Base-by-base conservation (phyloP, 2,888 invertebrate genomes). In the Loripinus fragilis region DNA sequence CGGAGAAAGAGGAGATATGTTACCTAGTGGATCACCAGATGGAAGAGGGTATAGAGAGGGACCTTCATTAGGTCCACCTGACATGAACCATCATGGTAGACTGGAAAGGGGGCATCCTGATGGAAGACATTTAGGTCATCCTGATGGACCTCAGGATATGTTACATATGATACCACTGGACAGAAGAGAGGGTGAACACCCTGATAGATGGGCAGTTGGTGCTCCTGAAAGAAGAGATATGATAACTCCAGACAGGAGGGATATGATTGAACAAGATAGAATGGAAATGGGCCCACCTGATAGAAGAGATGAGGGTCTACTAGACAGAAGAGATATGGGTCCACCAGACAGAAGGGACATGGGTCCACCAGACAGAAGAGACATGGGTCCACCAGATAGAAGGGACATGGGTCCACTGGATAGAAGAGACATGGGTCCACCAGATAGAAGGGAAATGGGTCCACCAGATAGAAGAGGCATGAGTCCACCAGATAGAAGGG, bases 311-410 rank as follows among this genome's bases (percentile, higher is more conserved):
- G 20, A 33, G 28, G 52, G 15, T 20, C 35, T 10, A 23, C 50
- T 28, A 15, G 69, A 72, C 52, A 69, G 76, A 52, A 25, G 66
- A 23, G 70, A 48, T 38, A 0, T 50, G 2, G 60, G 60, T 3
- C 45, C 60, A 17, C 17, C 60, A 8, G 25, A 52, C 10, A n/a
- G 25, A 52, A 45, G 20, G n/a, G 52, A 28, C 3, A 3, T 20
- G 12, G 52, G 52, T 10, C 25, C 25, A 23, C 52, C 52, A 23
- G 52, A 45, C 20, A 45, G 45, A 45, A 12, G n/a, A 45, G n/a
- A 20, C 3, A 12, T 45, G 7, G 45, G 45, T 15, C 45, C 45
- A 20, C 45, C 45, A 45, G 45, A 17, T 3, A 20, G 45, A 45
- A 45, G 45, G 45, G 45, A 20, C 17, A 45, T 12, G 17, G 52